Evolutionary conservation across 2,113 vertebrate species (phyloP).

Genomic region (Empidonax traillii): DNA sequence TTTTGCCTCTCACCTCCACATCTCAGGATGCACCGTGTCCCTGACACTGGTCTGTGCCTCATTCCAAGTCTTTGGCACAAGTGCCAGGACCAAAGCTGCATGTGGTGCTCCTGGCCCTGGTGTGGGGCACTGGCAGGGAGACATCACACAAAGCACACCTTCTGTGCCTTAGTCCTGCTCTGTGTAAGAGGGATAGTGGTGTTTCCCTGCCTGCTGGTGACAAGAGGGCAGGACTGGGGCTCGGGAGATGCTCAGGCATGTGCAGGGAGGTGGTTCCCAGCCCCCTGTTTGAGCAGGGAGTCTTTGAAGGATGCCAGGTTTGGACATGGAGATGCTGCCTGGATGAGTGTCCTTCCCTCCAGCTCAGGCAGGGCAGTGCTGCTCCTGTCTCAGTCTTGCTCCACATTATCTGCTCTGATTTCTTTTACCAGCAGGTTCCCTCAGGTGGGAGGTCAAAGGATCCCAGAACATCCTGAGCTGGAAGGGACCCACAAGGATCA

Average conservation of each 20-base stretch:
- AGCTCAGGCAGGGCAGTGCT: background rate
- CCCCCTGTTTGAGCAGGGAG: background rate
- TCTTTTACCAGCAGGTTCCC: background rate
- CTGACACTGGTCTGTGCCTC: fast-evolving
- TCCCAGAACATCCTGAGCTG: background rate
- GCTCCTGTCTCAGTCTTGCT: background rate
- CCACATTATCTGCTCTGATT: background rate
- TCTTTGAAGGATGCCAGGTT: background rate
- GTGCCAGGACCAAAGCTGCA: background rate
- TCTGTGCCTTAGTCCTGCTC: background rate
- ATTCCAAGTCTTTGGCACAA: background rate
- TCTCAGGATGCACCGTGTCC: background rate
- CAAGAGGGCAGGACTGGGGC: background rate
- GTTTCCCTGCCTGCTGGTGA: background rate
- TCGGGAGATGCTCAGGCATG: fast-evolving
- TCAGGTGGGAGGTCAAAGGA: background rate
- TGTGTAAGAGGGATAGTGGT: fast-evolving
- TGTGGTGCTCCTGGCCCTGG: background rate
- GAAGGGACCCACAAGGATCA: background rate
- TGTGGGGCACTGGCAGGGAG: background rate
- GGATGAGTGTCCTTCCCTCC: fast-evolving
- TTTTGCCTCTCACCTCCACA: background rate
- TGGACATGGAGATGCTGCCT: background rate
- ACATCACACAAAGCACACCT: background rate
- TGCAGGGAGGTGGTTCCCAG: background rate